phyloP scores from a whole-genome alignment of 2,113 vertebrate species.

The Microcebus jonahi region DNA sequence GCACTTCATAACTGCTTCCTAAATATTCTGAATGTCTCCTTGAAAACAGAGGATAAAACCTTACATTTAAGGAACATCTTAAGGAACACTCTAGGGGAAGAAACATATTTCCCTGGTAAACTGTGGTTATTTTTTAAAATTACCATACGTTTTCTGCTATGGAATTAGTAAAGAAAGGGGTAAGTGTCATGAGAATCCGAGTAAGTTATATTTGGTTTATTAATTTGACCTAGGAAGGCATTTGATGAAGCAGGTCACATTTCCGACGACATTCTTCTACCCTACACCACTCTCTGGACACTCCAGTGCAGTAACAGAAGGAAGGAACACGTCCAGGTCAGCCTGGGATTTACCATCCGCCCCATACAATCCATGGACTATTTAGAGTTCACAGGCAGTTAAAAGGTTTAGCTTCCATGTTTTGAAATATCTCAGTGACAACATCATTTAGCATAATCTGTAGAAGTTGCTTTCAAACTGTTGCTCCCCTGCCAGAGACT shows the following conservation, averaged over 20 bases:
- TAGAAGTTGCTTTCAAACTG: background rate
- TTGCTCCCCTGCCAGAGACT: too few relatives aligned
- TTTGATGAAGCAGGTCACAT: too few relatives aligned
- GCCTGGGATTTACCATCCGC: background rate
- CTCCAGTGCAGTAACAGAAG: fast-evolving
- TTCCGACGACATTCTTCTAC: background rate
- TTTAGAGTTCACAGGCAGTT: background rate
- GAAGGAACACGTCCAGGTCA: background rate
- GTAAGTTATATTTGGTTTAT: background rate
- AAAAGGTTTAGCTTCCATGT: background rate
- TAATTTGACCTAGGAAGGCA: too few relatives aligned
- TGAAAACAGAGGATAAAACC: background rate
- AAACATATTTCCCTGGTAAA: background rate
- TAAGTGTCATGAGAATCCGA: fast-evolving
- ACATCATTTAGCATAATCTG: background rate
- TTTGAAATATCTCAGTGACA: background rate
- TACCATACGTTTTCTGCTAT: background rate
- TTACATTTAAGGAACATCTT: background rate
- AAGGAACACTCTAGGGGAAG: background rate
- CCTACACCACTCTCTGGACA: background rate
- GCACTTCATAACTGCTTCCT: background rate
- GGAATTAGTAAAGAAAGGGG: background rate
- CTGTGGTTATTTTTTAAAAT: background rate
- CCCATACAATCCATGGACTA: background rate
- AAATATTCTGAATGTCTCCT: background rate